Evolutionary conservation across 2,113 vertebrate species (phyloP).

Genomic region (Cebidichthys violaceus): DNA sequence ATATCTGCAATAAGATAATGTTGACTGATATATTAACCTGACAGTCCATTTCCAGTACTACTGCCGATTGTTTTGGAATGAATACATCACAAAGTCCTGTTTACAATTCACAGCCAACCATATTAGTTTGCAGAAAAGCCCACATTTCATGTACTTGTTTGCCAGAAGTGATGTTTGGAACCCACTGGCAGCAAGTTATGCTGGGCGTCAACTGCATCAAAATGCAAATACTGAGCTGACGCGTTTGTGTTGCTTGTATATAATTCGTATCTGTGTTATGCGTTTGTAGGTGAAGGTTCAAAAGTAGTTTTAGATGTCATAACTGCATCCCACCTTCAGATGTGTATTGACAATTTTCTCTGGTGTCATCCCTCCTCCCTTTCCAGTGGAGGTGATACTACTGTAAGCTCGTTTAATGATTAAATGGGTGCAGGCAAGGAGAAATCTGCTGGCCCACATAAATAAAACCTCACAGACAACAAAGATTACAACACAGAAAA

Average conservation of each 20-base stretch:
- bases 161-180: neutral
- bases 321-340: neutral
- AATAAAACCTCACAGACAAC: conserved; percentile 10
- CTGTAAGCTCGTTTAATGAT: conserved; percentile 19
- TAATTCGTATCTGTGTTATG: neutral
- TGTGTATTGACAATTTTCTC: conserved; percentile 11
- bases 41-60: neutral
- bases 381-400: neutral
- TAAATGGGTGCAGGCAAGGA: conserved; percentile 1
- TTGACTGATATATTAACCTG: neutral
- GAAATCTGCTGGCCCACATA: neutral
- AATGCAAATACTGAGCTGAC: neutral
- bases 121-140: neutral
- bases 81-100: neutral
- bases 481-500: conserved; percentile 31
- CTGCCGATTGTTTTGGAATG: neutral
- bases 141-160: neutral
- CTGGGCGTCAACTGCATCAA: neutral
- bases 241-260: neutral
- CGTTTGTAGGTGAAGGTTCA: neutral
- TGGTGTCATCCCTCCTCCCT: neutral
- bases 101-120: neutral
- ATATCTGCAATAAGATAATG: neutral
- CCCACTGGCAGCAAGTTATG: neutral
- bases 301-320: neutral